Conservation (phyloP, 2,888 invertebrate species). For the Dinocampus coccinellae region DNA sequence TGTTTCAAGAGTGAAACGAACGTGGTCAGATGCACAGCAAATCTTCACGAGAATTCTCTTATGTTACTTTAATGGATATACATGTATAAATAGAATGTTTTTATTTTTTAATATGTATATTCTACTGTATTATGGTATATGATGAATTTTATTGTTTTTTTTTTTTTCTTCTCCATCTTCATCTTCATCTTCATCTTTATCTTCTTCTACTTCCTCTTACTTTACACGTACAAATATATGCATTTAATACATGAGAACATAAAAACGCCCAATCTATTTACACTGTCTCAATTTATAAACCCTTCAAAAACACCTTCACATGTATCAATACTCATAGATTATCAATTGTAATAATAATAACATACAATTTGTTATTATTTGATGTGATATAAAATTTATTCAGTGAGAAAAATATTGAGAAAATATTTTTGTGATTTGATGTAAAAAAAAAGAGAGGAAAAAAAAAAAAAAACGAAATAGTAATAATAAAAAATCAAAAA, state of each 20-base stretch:
- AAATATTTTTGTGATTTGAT: conserved; percentile 15
- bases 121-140: not conserved
- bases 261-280: too few relatives aligned
- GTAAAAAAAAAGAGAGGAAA: too few relatives aligned
- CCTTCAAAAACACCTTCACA: too few relatives aligned
- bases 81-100: conserved; percentile 1
- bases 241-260: too few relatives aligned
- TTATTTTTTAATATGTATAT: not conserved
- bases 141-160: not conserved
- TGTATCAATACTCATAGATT: not conserved
- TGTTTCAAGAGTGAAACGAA: conserved; percentile 51
- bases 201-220: not conserved
- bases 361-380: not conserved
- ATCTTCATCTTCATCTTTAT: too few relatives aligned
- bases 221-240: too few relatives aligned
- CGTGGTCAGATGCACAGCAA: conserved; percentile 1
- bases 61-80: conserved; percentile 8
- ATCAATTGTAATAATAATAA: not conserved
- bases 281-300: too few relatives aligned
- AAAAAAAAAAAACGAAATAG: too few relatives aligned
- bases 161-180: too few relatives aligned
- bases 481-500: too few relatives aligned
- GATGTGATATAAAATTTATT: not conserved
- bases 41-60: conserved; percentile 5
- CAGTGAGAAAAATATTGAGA: conserved; percentile 7